Evolutionary conservation across 2,113 vertebrate genomes (phyloP).

Genomic region (Pseudopipra pipra): DNA sequence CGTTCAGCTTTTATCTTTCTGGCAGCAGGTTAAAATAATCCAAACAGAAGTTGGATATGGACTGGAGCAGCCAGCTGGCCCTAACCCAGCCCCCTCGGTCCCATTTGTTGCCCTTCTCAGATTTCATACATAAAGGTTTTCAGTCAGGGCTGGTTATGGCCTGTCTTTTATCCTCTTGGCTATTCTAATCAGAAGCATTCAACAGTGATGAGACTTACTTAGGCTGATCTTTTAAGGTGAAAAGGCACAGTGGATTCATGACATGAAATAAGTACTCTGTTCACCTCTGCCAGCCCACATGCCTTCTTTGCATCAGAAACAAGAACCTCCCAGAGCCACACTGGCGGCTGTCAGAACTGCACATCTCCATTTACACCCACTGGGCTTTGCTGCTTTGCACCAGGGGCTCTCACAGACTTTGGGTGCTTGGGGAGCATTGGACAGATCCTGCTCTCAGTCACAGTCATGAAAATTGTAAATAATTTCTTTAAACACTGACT

Average conservation of each 20-base stretch:
- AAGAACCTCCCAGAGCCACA: not conserved
- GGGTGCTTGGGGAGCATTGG: not conserved
- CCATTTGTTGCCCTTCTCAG: not conserved
- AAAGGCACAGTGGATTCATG: not conserved
- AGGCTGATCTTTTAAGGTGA: not conserved
- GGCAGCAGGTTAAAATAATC: conserved; percentile 36
- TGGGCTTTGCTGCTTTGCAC: not conserved
- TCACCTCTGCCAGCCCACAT: not conserved
- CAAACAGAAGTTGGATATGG: not conserved
- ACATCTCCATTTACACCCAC: not conserved
- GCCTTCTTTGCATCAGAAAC: not conserved
- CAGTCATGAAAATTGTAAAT: not conserved
- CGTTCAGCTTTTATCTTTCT: not conserved
- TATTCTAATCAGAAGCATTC: not conserved
- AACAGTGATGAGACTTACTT: not conserved
- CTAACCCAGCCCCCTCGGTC: not conserved
- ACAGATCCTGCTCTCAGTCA: not conserved
- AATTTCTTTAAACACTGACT: not conserved
- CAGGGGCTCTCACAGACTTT: not conserved
- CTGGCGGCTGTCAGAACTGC: not conserved
- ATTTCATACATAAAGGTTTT: not conserved
- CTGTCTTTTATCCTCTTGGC: not conserved
- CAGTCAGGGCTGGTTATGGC: not conserved
- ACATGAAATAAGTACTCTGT: not conserved
- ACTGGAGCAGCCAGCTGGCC: not conserved